Evolutionary conservation across 37 sponge, comb jelly and placozoan species (phyloP).

Genomic region (Ianthella basta): DNA sequence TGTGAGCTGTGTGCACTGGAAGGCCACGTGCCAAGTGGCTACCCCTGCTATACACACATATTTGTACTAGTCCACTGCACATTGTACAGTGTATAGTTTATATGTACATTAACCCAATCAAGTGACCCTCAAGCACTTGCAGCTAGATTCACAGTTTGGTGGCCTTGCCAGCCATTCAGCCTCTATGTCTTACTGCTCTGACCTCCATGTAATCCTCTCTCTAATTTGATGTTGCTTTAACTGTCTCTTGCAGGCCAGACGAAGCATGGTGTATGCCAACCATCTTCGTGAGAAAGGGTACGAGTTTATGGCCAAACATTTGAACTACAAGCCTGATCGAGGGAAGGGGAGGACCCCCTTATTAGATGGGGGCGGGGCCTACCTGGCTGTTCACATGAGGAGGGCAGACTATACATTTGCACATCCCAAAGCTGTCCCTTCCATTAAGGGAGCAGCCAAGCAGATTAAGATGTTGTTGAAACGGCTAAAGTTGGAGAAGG

Average conservation of each 20-base stretch:
- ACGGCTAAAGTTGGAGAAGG: conserved; percentile 42
- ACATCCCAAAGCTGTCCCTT: conserved; percentile 60
- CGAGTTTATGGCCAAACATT: conserved; percentile 62
- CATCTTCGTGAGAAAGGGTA: conserved; percentile 70
- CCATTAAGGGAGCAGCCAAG: conserved; percentile 73
- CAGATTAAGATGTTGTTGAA: conserved; percentile 73
- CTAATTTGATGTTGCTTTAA: background rate
- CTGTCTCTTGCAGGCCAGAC: conserved; percentile 56
- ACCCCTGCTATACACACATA: too few species aligned
- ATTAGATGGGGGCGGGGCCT: conserved; percentile 74
- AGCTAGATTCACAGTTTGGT: too few species aligned
- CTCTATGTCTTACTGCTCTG: too few species aligned
- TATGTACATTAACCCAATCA: too few species aligned
- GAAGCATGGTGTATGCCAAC: conserved; percentile 86
- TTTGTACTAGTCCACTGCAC: too few species aligned
- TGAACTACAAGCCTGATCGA: conserved; percentile 52
- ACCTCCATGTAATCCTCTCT: background rate
- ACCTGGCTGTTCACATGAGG: conserved; percentile 85
- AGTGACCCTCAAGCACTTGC: too few species aligned
- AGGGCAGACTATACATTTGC: conserved; percentile 67
- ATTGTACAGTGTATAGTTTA: too few species aligned
- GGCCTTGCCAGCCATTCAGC: too few species aligned
- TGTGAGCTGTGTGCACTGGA: background rate
- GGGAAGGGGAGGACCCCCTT: conserved; percentile 55
- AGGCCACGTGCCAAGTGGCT: background rate